Base-by-base conservation (phyloP, 2,797 vertebrate species). In the Loriculus beryllinus region DNA sequence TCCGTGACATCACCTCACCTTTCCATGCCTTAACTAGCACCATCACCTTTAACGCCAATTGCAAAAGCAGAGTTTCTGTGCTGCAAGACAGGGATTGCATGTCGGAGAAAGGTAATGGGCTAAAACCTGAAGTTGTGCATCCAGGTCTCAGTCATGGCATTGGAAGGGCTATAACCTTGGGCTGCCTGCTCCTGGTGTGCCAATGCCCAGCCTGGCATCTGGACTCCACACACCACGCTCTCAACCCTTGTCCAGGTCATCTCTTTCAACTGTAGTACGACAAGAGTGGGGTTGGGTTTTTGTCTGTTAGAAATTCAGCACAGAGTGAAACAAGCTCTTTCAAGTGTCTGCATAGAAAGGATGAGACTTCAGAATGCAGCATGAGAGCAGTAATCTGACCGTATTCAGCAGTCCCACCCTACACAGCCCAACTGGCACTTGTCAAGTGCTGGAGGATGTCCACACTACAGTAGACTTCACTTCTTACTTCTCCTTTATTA, bases 101-200 rank as follows among this genome's bases (percentile, higher is more conserved):
- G 21, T 35, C 8, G 0, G 26, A 57, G 56, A 45, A 79, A 40
- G 67, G 59, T 37, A 81, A 79, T 79, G 37, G 70, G 56, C 47
- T 54, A 57, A 86, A 83, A 79, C 43, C 75, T 48, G 20, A 45
- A 43, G 49, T 20, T 59, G 39, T 13, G 69, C 31, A 5, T 39
- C 40, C 51, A 57, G 45, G 43, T 93, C 67, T 51, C 37, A 74
- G 80, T 59, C 77, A 67, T 54, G 64, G 74, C n/a, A 0, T 35
- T 22, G 2, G 3, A 85, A 71, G 57, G 25, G 23, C 39, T 6
- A 2, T 82, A 78, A 96, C 93, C 94, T 95, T 96, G 95, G 87
- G 67, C 63, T 0, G 47, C 68, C 59, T 57, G 80, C 87, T 86
- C 71, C 85, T 86, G 20, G 48, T 62, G 90, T 80, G 90, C 90